Evolutionary conservation across 2,113 vertebrate genomes (phyloP).

Genomic region (Cavia aperea): DNA sequence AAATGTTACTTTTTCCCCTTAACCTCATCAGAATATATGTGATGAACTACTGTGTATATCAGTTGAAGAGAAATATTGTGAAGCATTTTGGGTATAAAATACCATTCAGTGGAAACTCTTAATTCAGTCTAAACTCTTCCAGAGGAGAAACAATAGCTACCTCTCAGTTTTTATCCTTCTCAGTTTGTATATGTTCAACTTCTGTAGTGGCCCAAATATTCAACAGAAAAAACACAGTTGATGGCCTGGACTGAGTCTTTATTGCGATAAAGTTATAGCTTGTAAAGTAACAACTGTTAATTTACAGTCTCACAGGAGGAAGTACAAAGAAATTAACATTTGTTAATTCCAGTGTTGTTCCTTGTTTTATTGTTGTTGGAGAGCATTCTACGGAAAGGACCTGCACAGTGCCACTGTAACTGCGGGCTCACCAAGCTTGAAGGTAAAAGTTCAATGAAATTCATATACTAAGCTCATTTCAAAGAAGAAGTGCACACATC

Average conservation of each 20-base stretch:
- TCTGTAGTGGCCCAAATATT: not conserved
- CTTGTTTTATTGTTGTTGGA: slow-evolving; percentile 70
- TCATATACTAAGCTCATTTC: slow-evolving; percentile 49
- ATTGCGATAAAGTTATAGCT: slow-evolving; percentile 47
- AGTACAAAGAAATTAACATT: slow-evolving; percentile 67
- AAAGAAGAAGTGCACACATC: not conserved
- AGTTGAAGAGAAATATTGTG: not conserved
- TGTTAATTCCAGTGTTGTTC: slow-evolving; percentile 67
- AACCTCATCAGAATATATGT: not conserved
- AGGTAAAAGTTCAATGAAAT: slow-evolving; percentile 72
- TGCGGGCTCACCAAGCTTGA: slow-evolving; percentile 64
- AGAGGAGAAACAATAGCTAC: slow-evolving; percentile 34
- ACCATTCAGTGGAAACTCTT: not conserved
- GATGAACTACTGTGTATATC: not conserved
- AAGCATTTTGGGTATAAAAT: slow-evolving; percentile 16
- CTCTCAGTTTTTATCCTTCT: not conserved
- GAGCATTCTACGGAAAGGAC: slow-evolving; percentile 53
- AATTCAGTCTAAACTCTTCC: slow-evolving; percentile 41
- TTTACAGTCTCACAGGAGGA: slow-evolving; percentile 55
- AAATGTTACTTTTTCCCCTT: not conserved
- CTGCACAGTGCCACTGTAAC: slow-evolving; percentile 61
- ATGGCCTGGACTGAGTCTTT: slow-evolving; percentile 52
- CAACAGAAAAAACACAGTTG: slow-evolving; percentile 49
- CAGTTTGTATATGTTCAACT: not conserved
- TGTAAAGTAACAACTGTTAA: slow-evolving; percentile 69